Conservation (phyloP, 2,888 invertebrate genomes). For the Colostygia pectinataria region DNA sequence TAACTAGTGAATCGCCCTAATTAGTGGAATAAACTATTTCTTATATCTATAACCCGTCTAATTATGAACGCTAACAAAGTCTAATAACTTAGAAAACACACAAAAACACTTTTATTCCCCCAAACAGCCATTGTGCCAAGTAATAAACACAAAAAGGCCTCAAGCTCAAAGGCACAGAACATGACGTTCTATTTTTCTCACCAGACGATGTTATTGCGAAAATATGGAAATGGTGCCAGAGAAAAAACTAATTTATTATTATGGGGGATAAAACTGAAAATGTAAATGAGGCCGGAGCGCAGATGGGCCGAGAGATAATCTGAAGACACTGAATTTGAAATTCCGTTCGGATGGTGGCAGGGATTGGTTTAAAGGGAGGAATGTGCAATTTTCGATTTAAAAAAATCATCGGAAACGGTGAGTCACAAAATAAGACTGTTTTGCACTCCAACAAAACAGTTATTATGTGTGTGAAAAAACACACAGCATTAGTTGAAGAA, state of each 20-base stretch:
- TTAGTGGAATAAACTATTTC: no score
- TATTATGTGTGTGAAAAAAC: no score
- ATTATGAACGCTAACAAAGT: constrained; percentile 1
- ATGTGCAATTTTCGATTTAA: no score
- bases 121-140: constrained; percentile 11
- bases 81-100: constrained; percentile 5
- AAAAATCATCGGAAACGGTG: no score
- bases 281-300: constrained; percentile 34
- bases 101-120: constrained; percentile 11
- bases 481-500: no score
- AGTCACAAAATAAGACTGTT: no score
- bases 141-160: constrained; percentile 23
- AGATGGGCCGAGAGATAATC: constrained; percentile 38
- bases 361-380: neutral
- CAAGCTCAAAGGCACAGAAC: constrained; percentile 16
- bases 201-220: constrained; percentile 35
- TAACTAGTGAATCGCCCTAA: no score
- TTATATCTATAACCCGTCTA: no score
- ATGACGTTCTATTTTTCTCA: constrained; percentile 24
- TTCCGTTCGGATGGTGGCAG: constrained; percentile 17
- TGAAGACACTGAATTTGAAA: constrained; percentile 28
- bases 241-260: constrained; percentile 42
- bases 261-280: constrained; percentile 36
- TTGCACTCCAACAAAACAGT: no score
- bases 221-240: constrained; percentile 38